These are phyloP conservation scores for Pangasianodon gigas DNA, from an alignment of 2,113 vertebrate genomes.

Conservation along the genomic window DNA sequence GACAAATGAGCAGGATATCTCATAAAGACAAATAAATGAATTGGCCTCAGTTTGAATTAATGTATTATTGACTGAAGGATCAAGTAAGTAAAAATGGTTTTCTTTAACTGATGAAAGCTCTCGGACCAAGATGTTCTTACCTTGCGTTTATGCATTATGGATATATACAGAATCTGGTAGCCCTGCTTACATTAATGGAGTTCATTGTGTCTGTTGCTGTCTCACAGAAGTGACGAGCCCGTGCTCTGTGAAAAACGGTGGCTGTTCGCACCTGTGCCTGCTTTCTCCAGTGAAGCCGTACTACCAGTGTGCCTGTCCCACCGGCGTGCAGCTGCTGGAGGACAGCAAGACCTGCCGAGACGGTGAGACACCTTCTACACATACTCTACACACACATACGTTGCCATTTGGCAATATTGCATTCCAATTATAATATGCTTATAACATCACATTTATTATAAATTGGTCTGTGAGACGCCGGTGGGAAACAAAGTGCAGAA, in stretches of 20 bases:
- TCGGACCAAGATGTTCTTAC: not conserved
- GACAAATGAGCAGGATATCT: not conserved
- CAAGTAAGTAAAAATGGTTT: not conserved
- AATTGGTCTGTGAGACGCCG: not conserved
- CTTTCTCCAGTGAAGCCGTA: slow-evolving; percentile 86
- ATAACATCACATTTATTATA: not conserved
- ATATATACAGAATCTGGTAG: not conserved
- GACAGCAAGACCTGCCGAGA: slow-evolving; percentile 89
- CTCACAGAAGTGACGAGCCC: slow-evolving; percentile 77
- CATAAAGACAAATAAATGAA: not conserved
- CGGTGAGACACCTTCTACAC: slow-evolving; percentile 73
- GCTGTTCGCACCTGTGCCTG: slow-evolving; percentile 95
- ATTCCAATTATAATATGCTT: not conserved
- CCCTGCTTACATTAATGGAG: not conserved
- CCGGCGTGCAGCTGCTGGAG: slow-evolving; percentile 90
- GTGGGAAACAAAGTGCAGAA: not conserved
- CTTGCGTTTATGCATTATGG: not conserved
- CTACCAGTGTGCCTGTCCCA: slow-evolving; percentile 92
- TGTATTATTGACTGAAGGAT: not conserved
- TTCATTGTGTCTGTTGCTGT: slow-evolving; percentile 46
- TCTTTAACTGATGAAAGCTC: not conserved
- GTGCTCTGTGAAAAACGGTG: slow-evolving; percentile 86
- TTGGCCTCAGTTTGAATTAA: not conserved
- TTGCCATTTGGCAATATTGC: not conserved
- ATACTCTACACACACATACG: not conserved